Percentiles rank a stretch among this genome's conserved stretches.
phyloP scores from a whole-genome alignment of 2,113 vertebrate genomes.

The Carettochelys insculpta region DNA sequence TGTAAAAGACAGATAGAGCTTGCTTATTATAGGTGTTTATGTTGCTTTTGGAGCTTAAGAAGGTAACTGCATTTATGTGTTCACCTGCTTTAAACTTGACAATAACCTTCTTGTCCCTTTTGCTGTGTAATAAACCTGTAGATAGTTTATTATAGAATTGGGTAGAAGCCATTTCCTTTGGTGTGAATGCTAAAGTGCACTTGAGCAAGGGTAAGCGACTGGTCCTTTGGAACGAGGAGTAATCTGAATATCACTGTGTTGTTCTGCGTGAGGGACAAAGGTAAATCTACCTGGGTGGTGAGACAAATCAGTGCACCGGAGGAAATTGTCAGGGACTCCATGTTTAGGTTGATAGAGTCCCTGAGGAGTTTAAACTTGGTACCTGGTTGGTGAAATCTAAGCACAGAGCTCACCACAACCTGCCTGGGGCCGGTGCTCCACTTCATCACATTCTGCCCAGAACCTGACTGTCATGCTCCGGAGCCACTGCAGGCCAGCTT shows the following conservation, averaged over 20 bases:
- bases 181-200: not conserved
- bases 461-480: not conserved
- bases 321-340: not conserved
- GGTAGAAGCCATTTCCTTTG: not conserved
- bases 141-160: not conserved
- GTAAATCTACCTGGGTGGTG: not conserved
- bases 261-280: not conserved
- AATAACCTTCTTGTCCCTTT: not conserved
- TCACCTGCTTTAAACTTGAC: not conserved
- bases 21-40: not conserved
- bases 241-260: not conserved
- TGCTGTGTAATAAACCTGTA: not conserved
- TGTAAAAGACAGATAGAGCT: not conserved
- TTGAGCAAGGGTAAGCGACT: not conserved
- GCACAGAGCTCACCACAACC: not conserved
- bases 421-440: not conserved
- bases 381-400: not conserved
- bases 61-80: not conserved
- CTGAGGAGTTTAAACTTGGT: not conserved
- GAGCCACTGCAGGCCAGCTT: not conserved
- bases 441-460: not conserved
- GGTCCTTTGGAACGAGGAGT: not conserved
- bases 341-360: not conserved
- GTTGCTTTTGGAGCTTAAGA: not conserved
- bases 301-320: not conserved